A percentile compares a stretch with the other conserved stretches of the same genome.
These are phyloP conservation scores for Dissostichus mawsoni DNA, from an alignment of 2,113 vertebrate species.

Conservation along the genomic window DNA sequence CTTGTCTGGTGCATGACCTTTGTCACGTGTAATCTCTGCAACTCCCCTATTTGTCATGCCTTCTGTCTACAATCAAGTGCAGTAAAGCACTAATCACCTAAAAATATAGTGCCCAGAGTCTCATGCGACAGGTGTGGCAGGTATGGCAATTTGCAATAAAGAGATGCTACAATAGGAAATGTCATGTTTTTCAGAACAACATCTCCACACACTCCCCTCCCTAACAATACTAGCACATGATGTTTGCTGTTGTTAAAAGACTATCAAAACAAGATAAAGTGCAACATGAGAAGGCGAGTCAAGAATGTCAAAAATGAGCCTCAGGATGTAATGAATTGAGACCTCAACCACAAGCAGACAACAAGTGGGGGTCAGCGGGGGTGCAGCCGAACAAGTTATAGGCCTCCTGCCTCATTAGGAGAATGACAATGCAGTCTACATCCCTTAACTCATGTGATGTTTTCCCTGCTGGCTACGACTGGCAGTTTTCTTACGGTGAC, in stretches of 20 bases:
- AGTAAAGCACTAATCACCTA: background rate
- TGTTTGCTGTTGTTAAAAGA: slow-evolving; percentile 35
- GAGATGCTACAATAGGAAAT: slow-evolving; percentile 2
- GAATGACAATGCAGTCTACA: slow-evolving; percentile 39
- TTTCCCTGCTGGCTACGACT: slow-evolving; percentile 49
- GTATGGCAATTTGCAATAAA: slow-evolving; percentile 7
- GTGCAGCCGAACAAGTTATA: slow-evolving; percentile 37
- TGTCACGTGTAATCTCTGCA: slow-evolving; percentile 24
- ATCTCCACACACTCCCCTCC: background rate
- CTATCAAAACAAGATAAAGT: slow-evolving; percentile 40
- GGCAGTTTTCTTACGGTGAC: slow-evolving; percentile 38
- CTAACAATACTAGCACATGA: background rate
- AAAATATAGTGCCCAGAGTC: background rate
- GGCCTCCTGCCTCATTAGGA: slow-evolving; percentile 35
- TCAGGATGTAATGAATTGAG: slow-evolving; percentile 45
- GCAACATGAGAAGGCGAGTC: slow-evolving; percentile 20
- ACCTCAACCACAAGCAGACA: slow-evolving; percentile 47
- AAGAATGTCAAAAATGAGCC: slow-evolving; percentile 62
- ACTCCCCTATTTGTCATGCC: slow-evolving; percentile 27
- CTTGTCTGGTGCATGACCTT: slow-evolving; percentile 60
- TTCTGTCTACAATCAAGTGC: background rate
- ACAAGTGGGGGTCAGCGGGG: background rate
- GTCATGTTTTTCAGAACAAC: slow-evolving; percentile 3
- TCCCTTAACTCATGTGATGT: slow-evolving; percentile 51
- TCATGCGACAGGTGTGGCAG: slow-evolving; percentile 40